Base-by-base conservation (phyloP, 2,797 vertebrate species). In the Hapalemur alaotrensis region DNA sequence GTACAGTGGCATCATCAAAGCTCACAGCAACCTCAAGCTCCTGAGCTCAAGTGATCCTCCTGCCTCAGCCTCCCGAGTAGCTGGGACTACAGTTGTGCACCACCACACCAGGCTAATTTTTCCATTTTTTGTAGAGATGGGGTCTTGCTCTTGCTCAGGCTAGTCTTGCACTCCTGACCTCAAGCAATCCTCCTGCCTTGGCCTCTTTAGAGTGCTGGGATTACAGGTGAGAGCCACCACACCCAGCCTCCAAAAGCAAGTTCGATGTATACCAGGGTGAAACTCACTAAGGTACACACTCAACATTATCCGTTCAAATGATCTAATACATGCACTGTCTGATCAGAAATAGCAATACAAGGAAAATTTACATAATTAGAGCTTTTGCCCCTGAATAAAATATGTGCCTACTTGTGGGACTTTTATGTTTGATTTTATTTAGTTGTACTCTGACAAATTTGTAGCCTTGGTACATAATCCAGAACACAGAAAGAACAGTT, bases 301-400 rank as follows among this genome's bases (percentile, higher is more conserved):
- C 43, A 50, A 46, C 1, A 14, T 96, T 95, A 43, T 69, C 38
- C 69, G 90, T 83, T 88, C 82, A 89, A 80, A 88, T 67, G 41
- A 73, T 69, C 28, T 57, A 32, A 73, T 92, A 85, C 81, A 90
- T 14, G 43, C 18, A 48, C 2, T 4, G 48, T 38, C 15, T 23
- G 38, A 70, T 73, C 72, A 90, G 72, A 87, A 95, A 90, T n/a
- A 80, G 85, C 79, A 59, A 59, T 59, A 48, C 15, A 79, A 83
- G 86, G 59, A 72, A 86, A 92, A 76, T 4, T 48, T 46, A 73
- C 20, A 54, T 46, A 90, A 79, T 50, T 61, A 46, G 63, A 81
- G 69, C 5, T 9, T 43, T 72, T 35, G 25, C 2, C 12, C 20
- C 35, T 20, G 2, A 32, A 43, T 67, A 81, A 93, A 95, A n/a